These are phyloP conservation scores for Orthosia incerta DNA, from an alignment of 2,888 invertebrate species.

Conservation along the genomic window DNA sequence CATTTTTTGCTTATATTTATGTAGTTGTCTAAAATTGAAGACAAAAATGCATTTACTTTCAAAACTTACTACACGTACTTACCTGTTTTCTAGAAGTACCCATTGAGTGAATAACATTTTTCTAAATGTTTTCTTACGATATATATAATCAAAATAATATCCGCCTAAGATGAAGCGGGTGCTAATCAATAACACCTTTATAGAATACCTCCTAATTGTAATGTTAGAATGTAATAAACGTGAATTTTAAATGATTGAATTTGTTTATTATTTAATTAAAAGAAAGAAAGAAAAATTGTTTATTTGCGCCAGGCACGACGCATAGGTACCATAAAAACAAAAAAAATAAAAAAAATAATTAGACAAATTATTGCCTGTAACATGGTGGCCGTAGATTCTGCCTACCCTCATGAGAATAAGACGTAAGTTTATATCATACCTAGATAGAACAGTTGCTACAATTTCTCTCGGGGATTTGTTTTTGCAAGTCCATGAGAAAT, in stretches of 20 bases:
- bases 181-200: conserved; percentile 52
- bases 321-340: too few species aligned
- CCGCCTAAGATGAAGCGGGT: conserved; percentile 64
- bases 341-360: too few species aligned
- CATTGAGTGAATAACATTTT: conserved; percentile 5
- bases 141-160: conserved; percentile 25
- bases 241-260: conserved; percentile 49
- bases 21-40: conserved; percentile 36
- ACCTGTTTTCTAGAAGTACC: conserved; percentile 18
- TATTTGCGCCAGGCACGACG: too few species aligned
- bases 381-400: not conserved
- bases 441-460: not conserved
- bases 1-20: conserved; percentile 16
- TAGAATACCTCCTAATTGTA: conserved; percentile 51
- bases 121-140: conserved; percentile 6
- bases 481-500: not conserved
- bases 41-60: conserved; percentile 57
- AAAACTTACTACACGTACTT: conserved; percentile 39
- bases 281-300: too few species aligned
- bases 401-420: not conserved
- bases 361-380: not conserved
- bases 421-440: not conserved
- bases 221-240: conserved; percentile 57
- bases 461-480: not conserved
- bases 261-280: conserved; percentile 31